Percentiles rank a stretch among this genome's conserved stretches.
phyloP scores from a whole-genome alignment of 2,113 vertebrate species.

The Cercopithecus mona region DNA sequence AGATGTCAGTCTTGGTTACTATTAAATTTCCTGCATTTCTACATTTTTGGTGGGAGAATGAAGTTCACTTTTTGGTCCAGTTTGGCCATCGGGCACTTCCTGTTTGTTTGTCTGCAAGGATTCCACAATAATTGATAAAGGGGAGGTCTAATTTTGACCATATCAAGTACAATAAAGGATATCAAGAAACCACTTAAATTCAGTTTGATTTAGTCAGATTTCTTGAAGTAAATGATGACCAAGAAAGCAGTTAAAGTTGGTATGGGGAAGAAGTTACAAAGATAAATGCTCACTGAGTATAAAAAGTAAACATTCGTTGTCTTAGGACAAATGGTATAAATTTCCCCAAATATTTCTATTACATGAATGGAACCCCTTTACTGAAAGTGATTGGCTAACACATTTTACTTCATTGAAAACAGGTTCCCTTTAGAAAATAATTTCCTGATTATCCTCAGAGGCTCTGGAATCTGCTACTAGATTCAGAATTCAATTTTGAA shows the following conservation, averaged over 20 bases:
- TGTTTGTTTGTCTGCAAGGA: not conserved
- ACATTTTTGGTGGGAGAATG: not conserved
- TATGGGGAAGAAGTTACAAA: not conserved
- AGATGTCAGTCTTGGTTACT: not conserved
- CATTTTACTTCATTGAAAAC: not conserved
- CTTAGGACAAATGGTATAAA: not conserved
- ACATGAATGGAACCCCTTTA: not conserved
- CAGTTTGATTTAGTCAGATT: not conserved
- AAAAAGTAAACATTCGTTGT: not conserved
- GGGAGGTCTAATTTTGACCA: not conserved
- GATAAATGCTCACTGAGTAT: not conserved
- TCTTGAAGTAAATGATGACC: not conserved
- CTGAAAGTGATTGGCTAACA: not conserved
- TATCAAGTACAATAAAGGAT: not conserved
- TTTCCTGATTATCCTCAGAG: constrained; percentile 15
- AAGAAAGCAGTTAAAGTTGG: not conserved
- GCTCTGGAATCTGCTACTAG: not conserved
- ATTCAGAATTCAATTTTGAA: constrained; percentile 48
- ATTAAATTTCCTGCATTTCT: not conserved
- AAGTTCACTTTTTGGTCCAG: not conserved
- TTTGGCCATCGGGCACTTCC: not conserved
- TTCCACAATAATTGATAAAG: not conserved
- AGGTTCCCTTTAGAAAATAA: not conserved
- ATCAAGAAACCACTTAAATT: not conserved
- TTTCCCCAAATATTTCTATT: constrained; percentile 30